Evolutionary conservation across 1,140 invertebrate species (phyloP).

Genomic region (Neodiprion virginianus): DNA sequence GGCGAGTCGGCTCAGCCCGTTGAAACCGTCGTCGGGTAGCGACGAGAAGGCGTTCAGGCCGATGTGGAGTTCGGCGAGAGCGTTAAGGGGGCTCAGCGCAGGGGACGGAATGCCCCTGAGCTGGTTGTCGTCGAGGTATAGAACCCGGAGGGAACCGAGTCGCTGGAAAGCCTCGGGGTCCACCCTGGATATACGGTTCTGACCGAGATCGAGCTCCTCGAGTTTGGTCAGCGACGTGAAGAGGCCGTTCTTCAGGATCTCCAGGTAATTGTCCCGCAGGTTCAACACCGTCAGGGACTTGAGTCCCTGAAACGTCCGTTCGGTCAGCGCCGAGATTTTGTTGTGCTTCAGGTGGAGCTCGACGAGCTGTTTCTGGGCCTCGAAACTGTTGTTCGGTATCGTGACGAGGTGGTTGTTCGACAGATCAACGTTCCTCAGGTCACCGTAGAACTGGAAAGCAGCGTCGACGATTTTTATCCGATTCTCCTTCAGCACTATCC

Average conservation of each 20-base stretch:
- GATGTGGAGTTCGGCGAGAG: constrained; percentile 82
- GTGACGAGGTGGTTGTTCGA: constrained; percentile 83
- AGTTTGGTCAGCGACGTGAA: constrained; percentile 79
- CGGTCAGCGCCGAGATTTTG: constrained; percentile 80
- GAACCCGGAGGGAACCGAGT: constrained; percentile 73
- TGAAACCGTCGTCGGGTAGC: constrained; percentile 77
- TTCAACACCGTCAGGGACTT: constrained; percentile 80
- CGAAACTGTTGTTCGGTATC: constrained; percentile 79
- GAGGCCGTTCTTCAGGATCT: constrained; percentile 75
- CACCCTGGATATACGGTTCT: constrained; percentile 84
- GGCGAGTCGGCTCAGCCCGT: constrained; percentile 74
- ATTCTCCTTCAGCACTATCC: constrained; percentile 83
- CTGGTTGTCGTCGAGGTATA: constrained; percentile 87
- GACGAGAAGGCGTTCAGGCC: constrained; percentile 81
- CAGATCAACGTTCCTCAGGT: constrained; percentile 82
- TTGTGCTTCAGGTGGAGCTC: constrained; percentile 86
- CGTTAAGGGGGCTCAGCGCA: constrained; percentile 74
- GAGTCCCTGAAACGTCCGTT: constrained; percentile 81
- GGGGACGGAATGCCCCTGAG: constrained; percentile 76
- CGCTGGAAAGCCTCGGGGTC: constrained; percentile 81
- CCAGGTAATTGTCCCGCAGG: constrained; percentile 82
- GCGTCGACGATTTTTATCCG: constrained; percentile 86
- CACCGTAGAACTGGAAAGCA: constrained; percentile 83
- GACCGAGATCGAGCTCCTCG: constrained; percentile 85
- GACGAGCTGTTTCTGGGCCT: constrained; percentile 78